phyloP scores from a whole-genome alignment of 2,888 invertebrate genomes.

The Agrochola lota region DNA sequence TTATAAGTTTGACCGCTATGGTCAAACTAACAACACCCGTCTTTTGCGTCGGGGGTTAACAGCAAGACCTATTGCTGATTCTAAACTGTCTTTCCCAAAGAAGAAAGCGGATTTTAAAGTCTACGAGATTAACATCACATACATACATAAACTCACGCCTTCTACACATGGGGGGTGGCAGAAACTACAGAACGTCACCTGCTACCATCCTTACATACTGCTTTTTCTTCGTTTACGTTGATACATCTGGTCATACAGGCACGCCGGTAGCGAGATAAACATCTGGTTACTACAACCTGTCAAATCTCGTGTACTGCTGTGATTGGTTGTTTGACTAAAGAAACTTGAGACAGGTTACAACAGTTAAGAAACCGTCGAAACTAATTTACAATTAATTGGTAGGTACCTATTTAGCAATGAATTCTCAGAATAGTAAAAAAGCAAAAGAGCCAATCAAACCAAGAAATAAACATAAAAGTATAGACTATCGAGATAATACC shows the following conservation, averaged over 20 bases:
- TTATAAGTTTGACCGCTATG: no score
- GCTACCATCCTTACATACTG: background rate
- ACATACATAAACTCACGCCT: background rate
- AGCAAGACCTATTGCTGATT: background rate
- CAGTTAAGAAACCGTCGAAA: background rate
- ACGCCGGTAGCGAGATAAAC: background rate
- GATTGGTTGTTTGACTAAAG: background rate
- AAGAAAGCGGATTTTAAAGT: background rate
- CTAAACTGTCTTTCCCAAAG: background rate
- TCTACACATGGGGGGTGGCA: background rate
- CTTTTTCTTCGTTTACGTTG: background rate
- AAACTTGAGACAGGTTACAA: background rate
- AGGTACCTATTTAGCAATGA: no score
- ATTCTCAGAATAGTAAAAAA: background rate
- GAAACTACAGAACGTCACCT: background rate
- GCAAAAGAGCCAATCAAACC: slow-evolving; percentile 12
- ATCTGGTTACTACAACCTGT: background rate
- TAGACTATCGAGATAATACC: slow-evolving; percentile 12
- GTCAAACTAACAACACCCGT: no score
- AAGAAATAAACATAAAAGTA: slow-evolving; percentile 26
- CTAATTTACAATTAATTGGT: background rate
- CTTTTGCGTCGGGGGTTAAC: no score
- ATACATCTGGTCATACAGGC: background rate
- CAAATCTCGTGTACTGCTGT: background rate
- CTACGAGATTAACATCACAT: background rate